A percentile compares a stretch with the other conserved stretches of the same genome.
Evolutionary conservation across 1,140 invertebrate genomes (phyloP).

Genomic region (Monochamus saltuarius): DNA sequence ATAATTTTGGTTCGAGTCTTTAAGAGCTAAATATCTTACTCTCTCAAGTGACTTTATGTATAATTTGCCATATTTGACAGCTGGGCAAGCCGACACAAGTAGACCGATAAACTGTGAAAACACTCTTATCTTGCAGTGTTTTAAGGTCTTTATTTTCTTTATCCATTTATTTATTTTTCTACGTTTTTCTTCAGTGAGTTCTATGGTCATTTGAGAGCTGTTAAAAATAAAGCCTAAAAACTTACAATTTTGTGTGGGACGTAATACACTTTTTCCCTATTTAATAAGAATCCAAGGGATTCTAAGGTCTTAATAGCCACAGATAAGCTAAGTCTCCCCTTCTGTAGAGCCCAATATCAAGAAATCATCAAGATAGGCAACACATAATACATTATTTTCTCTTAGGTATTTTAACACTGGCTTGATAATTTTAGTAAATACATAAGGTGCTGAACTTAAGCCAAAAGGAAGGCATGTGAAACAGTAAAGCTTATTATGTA

Average conservation of each 20-base stretch:
- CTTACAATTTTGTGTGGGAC: constrained; percentile 9
- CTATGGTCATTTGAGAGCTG: constrained; percentile 1
- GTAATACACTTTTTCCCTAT: constrained; percentile 15
- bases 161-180: too few relatives aligned
- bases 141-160: neutral
- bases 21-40: constrained; percentile 14
- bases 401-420: constrained; percentile 21
- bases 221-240: constrained; percentile 25
- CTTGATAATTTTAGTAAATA: constrained; percentile 32
- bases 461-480: constrained; percentile 33
- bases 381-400: constrained; percentile 8
- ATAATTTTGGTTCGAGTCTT: neutral
- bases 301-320: constrained; percentile 7
- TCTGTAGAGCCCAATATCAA: constrained; percentile 11
- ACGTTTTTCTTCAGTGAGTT: constrained; percentile 14
- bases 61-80: constrained; percentile 15
- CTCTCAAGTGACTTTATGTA: constrained; percentile 18
- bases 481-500: constrained; percentile 30
- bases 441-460: constrained; percentile 23
- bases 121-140: neutral
- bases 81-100: constrained; percentile 4
- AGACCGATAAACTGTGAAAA: constrained; percentile 14
- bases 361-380: constrained; percentile 29
- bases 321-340: neutral
- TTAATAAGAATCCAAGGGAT: constrained; percentile 20